Evolutionary conservation across 2,797 vertebrate species (phyloP).

Genomic region (Apodemus agrarius): DNA sequence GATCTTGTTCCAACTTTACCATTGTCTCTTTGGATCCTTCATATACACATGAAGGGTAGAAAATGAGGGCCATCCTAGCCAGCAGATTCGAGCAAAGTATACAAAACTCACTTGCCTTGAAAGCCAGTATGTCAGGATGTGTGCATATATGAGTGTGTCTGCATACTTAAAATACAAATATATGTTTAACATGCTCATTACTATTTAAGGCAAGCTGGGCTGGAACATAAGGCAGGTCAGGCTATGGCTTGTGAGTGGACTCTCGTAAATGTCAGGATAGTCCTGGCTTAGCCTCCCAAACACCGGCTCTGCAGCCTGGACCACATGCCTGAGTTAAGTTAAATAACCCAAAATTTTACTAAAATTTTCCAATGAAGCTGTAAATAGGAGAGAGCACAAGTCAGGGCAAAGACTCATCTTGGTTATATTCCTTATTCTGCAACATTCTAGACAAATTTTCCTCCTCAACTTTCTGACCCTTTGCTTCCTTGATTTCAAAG

Average conservation of each 20-base stretch:
- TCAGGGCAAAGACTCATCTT: not conserved
- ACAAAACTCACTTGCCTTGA: not conserved
- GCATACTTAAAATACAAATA: not conserved
- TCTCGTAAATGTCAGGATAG: not conserved
- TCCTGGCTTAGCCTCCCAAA: not conserved
- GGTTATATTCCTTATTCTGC: not conserved
- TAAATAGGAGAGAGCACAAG: not conserved
- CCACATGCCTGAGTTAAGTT: not conserved
- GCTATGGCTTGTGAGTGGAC: too few relatives aligned
- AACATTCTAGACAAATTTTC: not conserved
- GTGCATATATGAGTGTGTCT: not conserved
- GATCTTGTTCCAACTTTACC: not conserved
- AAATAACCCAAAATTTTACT: not conserved
- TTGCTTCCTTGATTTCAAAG: conserved; percentile 4
- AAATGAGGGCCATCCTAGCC: not conserved
- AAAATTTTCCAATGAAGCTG: not conserved
- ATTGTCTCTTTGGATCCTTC: not conserved
- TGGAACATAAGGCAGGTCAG: not conserved
- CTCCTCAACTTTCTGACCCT: not conserved
- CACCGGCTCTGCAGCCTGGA: not conserved
- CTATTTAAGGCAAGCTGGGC: not conserved
- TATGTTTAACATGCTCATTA: too few relatives aligned
- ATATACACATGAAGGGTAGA: not conserved
- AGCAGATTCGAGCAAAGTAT: not conserved
- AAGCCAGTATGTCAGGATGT: not conserved